Evolutionary conservation across 2,888 invertebrate species (phyloP).

Genomic region (Aporophyla nigra): DNA sequence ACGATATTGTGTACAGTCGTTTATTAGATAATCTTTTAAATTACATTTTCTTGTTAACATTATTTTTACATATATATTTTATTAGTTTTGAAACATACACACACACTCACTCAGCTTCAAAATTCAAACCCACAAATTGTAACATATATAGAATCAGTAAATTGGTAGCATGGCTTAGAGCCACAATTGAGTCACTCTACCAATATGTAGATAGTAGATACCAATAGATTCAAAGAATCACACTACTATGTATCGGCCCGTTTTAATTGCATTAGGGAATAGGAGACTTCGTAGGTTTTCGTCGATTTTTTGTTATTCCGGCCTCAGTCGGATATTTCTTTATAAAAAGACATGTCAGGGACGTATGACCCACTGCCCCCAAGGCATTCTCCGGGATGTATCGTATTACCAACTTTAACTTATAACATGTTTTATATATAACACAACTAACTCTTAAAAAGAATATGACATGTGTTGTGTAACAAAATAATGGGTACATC

Average conservation of each 20-base stretch:
- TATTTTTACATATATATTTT: too few species aligned
- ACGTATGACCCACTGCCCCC: constrained; percentile 53
- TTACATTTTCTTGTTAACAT: too few species aligned
- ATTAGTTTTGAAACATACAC: neutral
- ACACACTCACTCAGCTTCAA: neutral
- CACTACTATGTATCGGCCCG: constrained; percentile 4
- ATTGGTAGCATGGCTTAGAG: neutral
- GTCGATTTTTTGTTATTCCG: constrained; percentile 41
- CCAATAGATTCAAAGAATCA: constrained; percentile 17
- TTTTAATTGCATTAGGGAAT: constrained; percentile 67
- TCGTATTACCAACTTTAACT: constrained; percentile 58
- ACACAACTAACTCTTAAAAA: constrained; percentile 27
- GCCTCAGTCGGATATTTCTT: constrained; percentile 50
- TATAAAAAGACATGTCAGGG: constrained; percentile 56
- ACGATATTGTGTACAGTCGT: too few species aligned
- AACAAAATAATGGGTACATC: constrained; percentile 37
- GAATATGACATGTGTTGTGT: constrained; percentile 31
- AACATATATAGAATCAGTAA: neutral
- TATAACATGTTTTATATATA: constrained; percentile 30
- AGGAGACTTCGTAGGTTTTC: constrained; percentile 39
- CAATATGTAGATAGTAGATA: constrained; percentile 39
- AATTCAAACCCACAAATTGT: neutral
- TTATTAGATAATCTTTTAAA: too few species aligned
- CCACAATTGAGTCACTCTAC: neutral
- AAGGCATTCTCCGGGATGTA: constrained; percentile 53